A percentile compares a stretch with the other conserved stretches of the same genome.
phyloP scores from a whole-genome alignment of 2,113 vertebrate genomes.

The Choloepus hoffmanni region DNA sequence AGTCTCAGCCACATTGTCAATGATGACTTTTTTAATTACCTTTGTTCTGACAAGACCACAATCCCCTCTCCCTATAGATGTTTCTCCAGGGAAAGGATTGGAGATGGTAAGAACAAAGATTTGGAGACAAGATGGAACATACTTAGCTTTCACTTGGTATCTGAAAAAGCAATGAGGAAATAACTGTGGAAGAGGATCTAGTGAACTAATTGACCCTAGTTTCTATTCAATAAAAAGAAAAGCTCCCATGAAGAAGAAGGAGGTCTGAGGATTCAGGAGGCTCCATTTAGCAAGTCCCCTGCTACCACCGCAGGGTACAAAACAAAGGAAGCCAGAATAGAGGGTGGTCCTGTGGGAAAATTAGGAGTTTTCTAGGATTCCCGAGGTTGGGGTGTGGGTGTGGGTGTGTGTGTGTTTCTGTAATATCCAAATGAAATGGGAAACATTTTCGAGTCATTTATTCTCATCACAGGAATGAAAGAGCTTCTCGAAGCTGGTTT shows the following conservation, averaged over 20 bases:
- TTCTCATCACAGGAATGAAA: background rate
- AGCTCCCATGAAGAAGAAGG: background rate
- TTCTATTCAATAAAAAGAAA: background rate
- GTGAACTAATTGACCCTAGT: background rate
- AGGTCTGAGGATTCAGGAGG: background rate
- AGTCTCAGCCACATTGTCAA: background rate
- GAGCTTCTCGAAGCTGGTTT: background rate
- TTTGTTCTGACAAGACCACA: background rate
- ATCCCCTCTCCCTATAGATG: background rate
- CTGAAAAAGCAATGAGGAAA: background rate
- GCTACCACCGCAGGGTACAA: background rate
- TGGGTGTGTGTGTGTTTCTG: background rate
- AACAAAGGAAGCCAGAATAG: background rate
- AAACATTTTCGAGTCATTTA: background rate
- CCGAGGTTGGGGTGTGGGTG: background rate
- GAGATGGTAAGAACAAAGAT: background rate
- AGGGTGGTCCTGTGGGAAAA: background rate
- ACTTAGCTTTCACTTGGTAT: background rate
- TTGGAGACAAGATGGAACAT: background rate
- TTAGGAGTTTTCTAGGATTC: background rate
- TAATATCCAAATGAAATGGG: background rate
- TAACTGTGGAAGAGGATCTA: background rate
- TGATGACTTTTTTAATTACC: background rate
- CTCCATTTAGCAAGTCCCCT: background rate
- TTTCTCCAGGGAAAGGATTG: background rate